Evolutionary conservation across 2,888 invertebrate genomes (phyloP).

Genomic region (Toxonevra muliebris): DNA sequence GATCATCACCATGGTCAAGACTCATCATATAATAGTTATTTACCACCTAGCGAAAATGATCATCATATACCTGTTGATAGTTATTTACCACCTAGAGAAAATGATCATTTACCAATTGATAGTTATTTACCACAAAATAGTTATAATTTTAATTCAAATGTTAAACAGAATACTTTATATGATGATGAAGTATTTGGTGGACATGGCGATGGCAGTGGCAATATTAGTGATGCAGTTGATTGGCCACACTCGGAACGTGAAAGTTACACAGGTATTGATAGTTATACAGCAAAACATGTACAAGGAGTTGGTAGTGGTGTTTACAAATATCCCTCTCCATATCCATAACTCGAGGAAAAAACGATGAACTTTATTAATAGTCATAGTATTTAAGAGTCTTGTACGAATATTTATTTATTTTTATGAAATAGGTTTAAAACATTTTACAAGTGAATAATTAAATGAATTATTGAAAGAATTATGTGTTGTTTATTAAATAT

Average conservation of each 20-base stretch:
- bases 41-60: no score
- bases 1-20: no score
- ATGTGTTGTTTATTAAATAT: no score
- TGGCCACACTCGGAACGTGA: conserved; percentile 36
- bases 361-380: no score
- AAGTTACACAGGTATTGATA: conserved; percentile 56
- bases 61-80: no score
- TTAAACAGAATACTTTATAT: conserved; percentile 11
- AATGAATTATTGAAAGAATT: no score
- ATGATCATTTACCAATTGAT: not conserved
- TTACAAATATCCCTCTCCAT: conserved; percentile 51
- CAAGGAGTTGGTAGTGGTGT: conserved; percentile 50
- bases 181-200: conserved; percentile 27
- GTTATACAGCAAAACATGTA: conserved; percentile 56
- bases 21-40: no score
- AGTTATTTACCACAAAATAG: not conserved
- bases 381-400: no score
- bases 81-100: conserved; percentile 1
- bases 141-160: not conserved
- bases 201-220: conserved; percentile 10
- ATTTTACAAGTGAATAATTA: no score
- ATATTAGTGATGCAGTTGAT: conserved; percentile 18
- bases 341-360: conserved; percentile 6
- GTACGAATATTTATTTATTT: no score
- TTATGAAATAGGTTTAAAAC: no score